Evolutionary conservation across 30 jellyfish, hydroid and myxozoan species (phyloP).

Genomic region (Nemopilema nomurai): DNA sequence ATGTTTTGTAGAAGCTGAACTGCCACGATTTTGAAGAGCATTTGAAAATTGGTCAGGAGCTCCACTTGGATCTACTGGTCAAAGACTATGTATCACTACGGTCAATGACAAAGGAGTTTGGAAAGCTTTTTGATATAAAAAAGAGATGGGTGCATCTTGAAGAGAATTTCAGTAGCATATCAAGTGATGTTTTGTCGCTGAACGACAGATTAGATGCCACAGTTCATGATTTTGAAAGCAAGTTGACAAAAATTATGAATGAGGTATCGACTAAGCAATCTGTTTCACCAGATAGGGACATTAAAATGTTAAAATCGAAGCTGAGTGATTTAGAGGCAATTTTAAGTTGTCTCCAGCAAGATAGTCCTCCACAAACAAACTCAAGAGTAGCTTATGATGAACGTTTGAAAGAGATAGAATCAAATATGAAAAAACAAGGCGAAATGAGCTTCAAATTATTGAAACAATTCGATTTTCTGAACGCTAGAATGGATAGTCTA

Average conservation of each 20-base stretch:
- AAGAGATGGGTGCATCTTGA: slow-evolving; percentile 1
- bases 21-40: slow-evolving; percentile 19
- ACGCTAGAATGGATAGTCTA: slow-evolving; percentile 59
- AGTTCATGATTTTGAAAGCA: slow-evolving; percentile 17
- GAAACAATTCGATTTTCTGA: slow-evolving; percentile 30
- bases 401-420: not conserved
- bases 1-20: slow-evolving; percentile 10
- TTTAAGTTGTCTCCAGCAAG: slow-evolving; percentile 57
- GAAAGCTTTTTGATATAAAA: not conserved
- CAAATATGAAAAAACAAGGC: not conserved
- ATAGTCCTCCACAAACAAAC: slow-evolving; percentile 5
- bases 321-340: slow-evolving; percentile 52
- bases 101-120: slow-evolving; percentile 13
- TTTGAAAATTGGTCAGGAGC: slow-evolving; percentile 6
- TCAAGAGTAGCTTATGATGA: slow-evolving; percentile 7
- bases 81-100: slow-evolving; percentile 32
- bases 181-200: slow-evolving; percentile 2
- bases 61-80: slow-evolving; percentile 30
- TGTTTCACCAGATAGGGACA: not conserved
- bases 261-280: not conserved
- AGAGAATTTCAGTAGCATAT: not conserved
- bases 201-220: not conserved
- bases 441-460: not conserved
- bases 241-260: not conserved
- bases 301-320: slow-evolving; percentile 3